phyloP scores from a whole-genome alignment of 2,113 vertebrate species.

The Caranx ignobilis region DNA sequence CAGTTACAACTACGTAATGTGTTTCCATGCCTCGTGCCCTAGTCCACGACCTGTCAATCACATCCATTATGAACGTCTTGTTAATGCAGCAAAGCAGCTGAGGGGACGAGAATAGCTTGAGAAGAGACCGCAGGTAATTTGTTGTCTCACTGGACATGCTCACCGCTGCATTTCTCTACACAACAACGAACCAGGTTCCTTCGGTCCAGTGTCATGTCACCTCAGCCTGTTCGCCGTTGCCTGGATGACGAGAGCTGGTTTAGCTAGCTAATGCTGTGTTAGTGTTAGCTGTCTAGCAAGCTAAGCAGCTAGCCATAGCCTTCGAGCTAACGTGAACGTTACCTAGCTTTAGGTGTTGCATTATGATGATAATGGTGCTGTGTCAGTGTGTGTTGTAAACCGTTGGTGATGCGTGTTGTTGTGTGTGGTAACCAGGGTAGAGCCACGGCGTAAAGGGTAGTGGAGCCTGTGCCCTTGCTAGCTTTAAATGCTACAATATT shows the following conservation, averaged over 20 bases:
- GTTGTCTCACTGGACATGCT: background rate
- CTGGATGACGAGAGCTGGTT: constrained; percentile 37
- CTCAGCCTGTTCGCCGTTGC: constrained; percentile 1
- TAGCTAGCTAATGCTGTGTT: constrained; percentile 48
- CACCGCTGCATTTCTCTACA: background rate
- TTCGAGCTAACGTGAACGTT: constrained; percentile 36
- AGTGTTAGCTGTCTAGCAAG: constrained; percentile 52
- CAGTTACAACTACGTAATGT: constrained; percentile 54
- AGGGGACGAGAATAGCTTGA: constrained; percentile 72
- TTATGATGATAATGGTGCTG: constrained; percentile 18
- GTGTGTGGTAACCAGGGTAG: too few relatives aligned
- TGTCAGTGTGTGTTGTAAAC: constrained; percentile 26
- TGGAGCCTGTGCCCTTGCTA: constrained; percentile 41
- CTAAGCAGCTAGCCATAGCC: constrained; percentile 52
- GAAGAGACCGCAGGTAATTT: constrained; percentile 75
- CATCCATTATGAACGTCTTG: constrained; percentile 72
- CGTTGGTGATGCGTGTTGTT: background rate
- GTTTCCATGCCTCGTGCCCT: constrained; percentile 64
- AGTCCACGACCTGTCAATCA: constrained; percentile 78
- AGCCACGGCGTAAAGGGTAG: background rate
- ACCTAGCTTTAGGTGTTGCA: constrained; percentile 7
- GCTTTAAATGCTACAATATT: constrained; percentile 29
- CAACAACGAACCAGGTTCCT: background rate
- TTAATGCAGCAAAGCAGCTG: constrained; percentile 79
- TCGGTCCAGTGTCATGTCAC: constrained; percentile 37